phyloP scores from a whole-genome alignment of 2,797 vertebrate genomes.

The Emys orbicularis region DNA sequence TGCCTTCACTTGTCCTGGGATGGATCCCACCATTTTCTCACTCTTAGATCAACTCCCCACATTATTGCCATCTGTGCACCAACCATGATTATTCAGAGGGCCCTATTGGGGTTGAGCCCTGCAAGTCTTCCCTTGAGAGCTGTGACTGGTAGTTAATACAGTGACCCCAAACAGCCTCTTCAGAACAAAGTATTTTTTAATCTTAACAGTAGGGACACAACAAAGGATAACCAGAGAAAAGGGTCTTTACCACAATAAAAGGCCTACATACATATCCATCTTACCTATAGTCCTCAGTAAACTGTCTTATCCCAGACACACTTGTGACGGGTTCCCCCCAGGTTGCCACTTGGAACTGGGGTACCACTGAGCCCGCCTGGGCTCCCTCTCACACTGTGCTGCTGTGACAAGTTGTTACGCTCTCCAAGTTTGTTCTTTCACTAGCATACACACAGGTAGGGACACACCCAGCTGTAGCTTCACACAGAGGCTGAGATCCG shows the following conservation, averaged over 20 bases:
- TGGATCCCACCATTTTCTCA: not conserved
- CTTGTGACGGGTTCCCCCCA: too few species aligned
- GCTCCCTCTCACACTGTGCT: too few species aligned
- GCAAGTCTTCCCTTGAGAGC: not conserved
- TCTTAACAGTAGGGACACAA: not conserved
- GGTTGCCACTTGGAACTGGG: too few species aligned
- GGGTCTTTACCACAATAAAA: not conserved
- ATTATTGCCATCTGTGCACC: not conserved
- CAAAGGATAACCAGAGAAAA: not conserved
- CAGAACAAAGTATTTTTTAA: not conserved
- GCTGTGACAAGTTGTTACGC: too few species aligned
- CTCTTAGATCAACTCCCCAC: not conserved
- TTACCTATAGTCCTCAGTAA: not conserved
- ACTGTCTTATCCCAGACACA: not conserved
- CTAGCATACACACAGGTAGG: too few species aligned
- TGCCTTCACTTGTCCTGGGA: not conserved
- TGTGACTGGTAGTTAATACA: too few species aligned
- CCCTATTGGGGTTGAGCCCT: not conserved
- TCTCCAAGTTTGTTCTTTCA: too few species aligned
- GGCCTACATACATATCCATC: not conserved
- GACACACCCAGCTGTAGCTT: too few species aligned
- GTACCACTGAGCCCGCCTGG: too few species aligned
- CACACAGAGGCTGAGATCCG: too few species aligned
- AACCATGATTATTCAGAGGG: not conserved
- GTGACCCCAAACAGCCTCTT: not conserved